phyloP scores from a whole-genome alignment of 2,113 vertebrate genomes.

The Hemicordylus capensis region DNA sequence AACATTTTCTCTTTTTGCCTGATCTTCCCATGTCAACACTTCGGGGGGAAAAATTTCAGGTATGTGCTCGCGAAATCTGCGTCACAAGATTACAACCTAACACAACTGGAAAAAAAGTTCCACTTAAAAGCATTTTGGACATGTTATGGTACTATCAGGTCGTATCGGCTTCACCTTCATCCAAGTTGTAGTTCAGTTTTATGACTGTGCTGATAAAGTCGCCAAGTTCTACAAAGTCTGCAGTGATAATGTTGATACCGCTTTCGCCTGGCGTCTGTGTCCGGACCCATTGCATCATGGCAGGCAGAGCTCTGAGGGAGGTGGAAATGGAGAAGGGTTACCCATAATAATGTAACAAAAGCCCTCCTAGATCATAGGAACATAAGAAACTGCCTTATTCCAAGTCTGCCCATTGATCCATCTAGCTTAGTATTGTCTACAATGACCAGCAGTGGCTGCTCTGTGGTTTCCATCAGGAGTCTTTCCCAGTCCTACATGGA shows the following conservation, averaged over 20 bases:
- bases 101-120: constrained; percentile 54
- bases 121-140: constrained; percentile 30
- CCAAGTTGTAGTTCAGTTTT: constrained; percentile 94
- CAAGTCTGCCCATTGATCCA: no score
- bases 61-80: constrained; percentile 77
- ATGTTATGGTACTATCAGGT: constrained; percentile 81
- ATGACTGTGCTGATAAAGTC: constrained; percentile 97
- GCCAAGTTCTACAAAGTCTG: constrained; percentile 98
- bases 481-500: no score
- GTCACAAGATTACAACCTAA: constrained; percentile 77
- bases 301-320: constrained; percentile 87
- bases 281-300: constrained; percentile 98
- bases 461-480: no score
- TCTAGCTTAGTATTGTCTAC: no score
- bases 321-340: constrained; percentile 64
- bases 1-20: constrained; percentile 53
- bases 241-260: constrained; percentile 96
- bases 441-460: no score
- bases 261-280: constrained; percentile 93
- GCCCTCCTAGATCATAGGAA: background rate
- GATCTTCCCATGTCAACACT: constrained; percentile 78
- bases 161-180: constrained; percentile 88
- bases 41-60: constrained; percentile 62
- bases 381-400: no score
- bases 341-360: no score